Evolutionary conservation across 2,797 vertebrate genomes (phyloP), one percentile per base, ranked within the genome.

Genomic region (Hydrolagus colliei): DNA sequence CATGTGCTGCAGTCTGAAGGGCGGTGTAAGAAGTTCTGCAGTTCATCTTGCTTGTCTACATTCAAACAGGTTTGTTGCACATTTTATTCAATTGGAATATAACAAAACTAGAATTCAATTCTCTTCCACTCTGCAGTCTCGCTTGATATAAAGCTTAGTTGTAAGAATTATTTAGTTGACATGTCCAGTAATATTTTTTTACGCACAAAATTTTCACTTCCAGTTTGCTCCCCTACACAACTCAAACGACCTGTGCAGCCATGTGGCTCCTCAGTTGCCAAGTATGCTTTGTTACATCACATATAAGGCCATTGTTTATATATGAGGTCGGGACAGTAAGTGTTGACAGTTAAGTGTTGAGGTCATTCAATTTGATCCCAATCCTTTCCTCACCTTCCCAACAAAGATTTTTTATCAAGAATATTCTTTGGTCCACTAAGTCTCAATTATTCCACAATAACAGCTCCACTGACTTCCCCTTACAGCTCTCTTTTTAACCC

Each of bases 11-110:
- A 96, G 88, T 90, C 97, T 87, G 95, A 96, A n/a, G 94, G 94
- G 1, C 89, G 92, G 89, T 93, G 91, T 87, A 96, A 96, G 86
- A 97, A 95, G 65, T 93, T 99, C 88, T 99, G 98, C 92, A 96
- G 95, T 61, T 89, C 91, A 5, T 12, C 92, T 0, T 99, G 98
- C 86, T 88, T 97, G 89, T 90, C 91, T 14, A 92, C 92, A 0
- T 98, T 93, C 89, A 98, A 98, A 88, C 95, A 96, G 96, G 98
- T 98, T 71, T 84, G 79, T 84, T 20, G 9, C 65, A 52, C 65
- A 41, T 71, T 84, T 71, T 41, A 84, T 10, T 32, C 62, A 71
- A 4, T 9, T 10, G 4, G 32, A 32, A 61, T 14, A 12, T 22
- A 62, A 18, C 14, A n/a, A 67, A 80, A 65, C 20, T 35, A 35